Conservation (phyloP, 2,888 invertebrate genomes). For the Caenorhabditis sp. region DNA sequence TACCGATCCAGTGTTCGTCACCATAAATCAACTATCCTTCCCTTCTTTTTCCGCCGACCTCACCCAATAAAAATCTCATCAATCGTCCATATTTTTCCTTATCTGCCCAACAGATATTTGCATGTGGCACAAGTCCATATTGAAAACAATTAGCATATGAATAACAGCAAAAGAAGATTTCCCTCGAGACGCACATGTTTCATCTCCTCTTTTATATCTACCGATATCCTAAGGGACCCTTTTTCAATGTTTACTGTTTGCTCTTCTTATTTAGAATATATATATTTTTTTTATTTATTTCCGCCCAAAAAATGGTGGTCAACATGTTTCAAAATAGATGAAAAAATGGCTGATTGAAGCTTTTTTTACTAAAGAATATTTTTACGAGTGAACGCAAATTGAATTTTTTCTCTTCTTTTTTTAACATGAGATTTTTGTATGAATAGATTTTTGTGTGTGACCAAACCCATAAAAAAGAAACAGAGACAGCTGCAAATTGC, state of each 20-base stretch:
- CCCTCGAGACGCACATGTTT: background rate
- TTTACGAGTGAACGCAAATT: background rate
- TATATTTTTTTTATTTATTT: background rate
- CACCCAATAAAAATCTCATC: background rate
- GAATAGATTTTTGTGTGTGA: constrained; percentile 3
- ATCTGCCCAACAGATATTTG: background rate
- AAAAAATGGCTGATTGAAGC: background rate
- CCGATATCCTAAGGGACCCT: background rate
- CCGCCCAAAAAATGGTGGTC: background rate
- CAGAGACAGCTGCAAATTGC: constrained; percentile 26
- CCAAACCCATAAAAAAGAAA: background rate
- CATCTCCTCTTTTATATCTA: background rate
- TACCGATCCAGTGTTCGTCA: background rate
- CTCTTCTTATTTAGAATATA: background rate
- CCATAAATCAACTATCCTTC: background rate
- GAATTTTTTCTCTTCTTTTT: constrained; percentile 23
- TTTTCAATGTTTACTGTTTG: background rate
- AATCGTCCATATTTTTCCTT: background rate
- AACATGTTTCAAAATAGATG: background rate
- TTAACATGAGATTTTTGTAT: constrained; percentile 17
- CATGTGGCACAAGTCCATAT: background rate
- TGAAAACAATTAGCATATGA: constrained; percentile 1
- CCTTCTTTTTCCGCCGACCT: background rate
- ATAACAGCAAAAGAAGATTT: background rate
- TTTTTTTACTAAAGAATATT: background rate